Percentiles rank a stretch among this genome's conserved stretches.
Conservation (phyloP, 2,888 invertebrate genomes). For the Tenthredo notha region DNA sequence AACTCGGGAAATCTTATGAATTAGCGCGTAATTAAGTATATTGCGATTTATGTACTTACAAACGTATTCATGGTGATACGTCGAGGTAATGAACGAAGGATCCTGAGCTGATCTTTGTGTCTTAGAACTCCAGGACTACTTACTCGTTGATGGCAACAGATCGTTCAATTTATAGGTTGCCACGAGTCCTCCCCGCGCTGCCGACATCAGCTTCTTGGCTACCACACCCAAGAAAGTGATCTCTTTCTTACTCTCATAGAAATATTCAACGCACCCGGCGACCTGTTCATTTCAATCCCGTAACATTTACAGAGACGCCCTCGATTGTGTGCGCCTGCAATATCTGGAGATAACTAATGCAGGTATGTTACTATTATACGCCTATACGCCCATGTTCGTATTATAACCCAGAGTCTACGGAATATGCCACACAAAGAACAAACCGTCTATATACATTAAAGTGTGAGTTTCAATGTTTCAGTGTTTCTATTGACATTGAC, state of each 20-base stretch:
- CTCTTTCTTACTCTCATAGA: slow-evolving; percentile 64
- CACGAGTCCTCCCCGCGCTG: slow-evolving; percentile 55
- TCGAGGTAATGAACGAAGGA: not conserved
- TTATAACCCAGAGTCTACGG: not conserved
- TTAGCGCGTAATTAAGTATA: not conserved
- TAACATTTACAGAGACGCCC: slow-evolving; percentile 66
- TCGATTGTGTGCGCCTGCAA: slow-evolving; percentile 34
- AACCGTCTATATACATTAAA: not conserved
- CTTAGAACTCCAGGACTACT: slow-evolving; percentile 63
- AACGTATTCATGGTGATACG: slow-evolving; percentile 39
- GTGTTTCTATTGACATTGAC: slow-evolving; percentile 53
- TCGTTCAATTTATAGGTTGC: slow-evolving; percentile 72
- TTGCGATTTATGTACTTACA: slow-evolving; percentile 31
- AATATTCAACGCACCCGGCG: slow-evolving; percentile 54
- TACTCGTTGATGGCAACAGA: slow-evolving; percentile 63
- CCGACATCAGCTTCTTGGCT: slow-evolving; percentile 61
- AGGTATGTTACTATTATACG: slow-evolving; percentile 37
- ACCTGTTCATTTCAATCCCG: slow-evolving; percentile 68
- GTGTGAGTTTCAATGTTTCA: slow-evolving; percentile 31
- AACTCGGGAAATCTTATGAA: not conserved
- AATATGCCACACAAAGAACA: not conserved
- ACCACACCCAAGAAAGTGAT: slow-evolving; percentile 77
- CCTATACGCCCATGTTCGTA: slow-evolving; percentile 44
- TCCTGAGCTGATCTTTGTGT: slow-evolving; percentile 50
- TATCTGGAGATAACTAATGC: slow-evolving; percentile 37